Conservation (phyloP, 2,797 vertebrate species). For the Micropoecilia bifurca region DNA sequence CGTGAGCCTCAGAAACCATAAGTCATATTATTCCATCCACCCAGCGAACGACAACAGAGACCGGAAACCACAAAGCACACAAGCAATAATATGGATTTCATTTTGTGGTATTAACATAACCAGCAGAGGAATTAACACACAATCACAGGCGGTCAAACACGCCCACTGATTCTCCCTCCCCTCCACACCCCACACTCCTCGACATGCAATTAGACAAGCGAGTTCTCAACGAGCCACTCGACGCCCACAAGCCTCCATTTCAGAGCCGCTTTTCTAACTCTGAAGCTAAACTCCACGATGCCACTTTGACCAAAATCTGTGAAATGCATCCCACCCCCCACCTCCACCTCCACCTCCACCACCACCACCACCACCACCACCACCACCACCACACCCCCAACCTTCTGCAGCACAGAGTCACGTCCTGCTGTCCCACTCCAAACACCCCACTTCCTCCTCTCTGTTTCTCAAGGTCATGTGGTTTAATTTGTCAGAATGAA, state of each 20-base stretch:
- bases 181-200: conserved; percentile 33
- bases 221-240: conserved; percentile 63
- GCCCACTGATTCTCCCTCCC: conserved; percentile 44
- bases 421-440: conserved; percentile 54
- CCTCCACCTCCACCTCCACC: too few relatives aligned
- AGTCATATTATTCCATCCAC: conserved; percentile 44
- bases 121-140: conserved; percentile 38
- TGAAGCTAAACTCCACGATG: conserved; percentile 40
- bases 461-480: conserved; percentile 30
- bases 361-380: not conserved
- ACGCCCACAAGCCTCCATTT: conserved; percentile 75
- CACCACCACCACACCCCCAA: not conserved
- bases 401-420: conserved; percentile 47
- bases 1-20: conserved; percentile 4
- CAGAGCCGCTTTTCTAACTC: conserved; percentile 61
- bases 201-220: conserved; percentile 69
- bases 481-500: conserved; percentile 39
- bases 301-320: conserved; percentile 65
- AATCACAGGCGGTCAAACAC: conserved; percentile 1
- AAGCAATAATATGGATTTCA: conserved; percentile 60
- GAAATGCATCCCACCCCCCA: conserved; percentile 25
- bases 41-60: conserved; percentile 24
- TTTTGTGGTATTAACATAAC: conserved; percentile 34
- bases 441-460: conserved; percentile 27
- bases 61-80: conserved; percentile 48